Conservation (phyloP, 92 coral and sea anemone species). For the Zoanthus sansibaricus region DNA sequence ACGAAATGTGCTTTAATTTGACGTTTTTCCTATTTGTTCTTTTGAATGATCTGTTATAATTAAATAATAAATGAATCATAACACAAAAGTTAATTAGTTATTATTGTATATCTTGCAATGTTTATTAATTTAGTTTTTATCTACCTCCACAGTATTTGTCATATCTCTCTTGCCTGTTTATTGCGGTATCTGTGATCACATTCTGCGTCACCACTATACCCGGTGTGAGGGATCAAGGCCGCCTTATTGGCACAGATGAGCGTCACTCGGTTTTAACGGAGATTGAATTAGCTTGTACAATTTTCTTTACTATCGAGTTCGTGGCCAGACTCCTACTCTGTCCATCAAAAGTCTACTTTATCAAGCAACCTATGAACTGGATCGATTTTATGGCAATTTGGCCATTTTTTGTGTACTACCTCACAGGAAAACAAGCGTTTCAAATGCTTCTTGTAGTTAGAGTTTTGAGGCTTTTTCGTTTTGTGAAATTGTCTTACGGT, state of each 20-base stretch:
- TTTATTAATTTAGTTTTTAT: background rate
- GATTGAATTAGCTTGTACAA: constrained; percentile 85
- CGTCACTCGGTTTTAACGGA: constrained; percentile 49
- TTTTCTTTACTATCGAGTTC: constrained; percentile 89
- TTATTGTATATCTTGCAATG: too few relatives aligned
- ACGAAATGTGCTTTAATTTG: too few relatives aligned
- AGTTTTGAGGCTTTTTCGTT: constrained; percentile 86
- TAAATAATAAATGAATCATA: too few relatives aligned
- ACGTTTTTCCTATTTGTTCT: too few relatives aligned
- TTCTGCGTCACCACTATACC: constrained; percentile 94
- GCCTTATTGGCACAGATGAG: constrained; percentile 54
- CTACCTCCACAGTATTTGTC: constrained; percentile 76
- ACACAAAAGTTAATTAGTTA: too few relatives aligned
- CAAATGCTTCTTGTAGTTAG: constrained; percentile 84
- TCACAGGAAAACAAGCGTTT: constrained; percentile 53
- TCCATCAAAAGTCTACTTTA: constrained; percentile 76
- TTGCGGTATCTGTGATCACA: constrained; percentile 88
- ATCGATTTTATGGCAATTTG: constrained; percentile 90
- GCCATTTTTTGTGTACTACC: constrained; percentile 75
- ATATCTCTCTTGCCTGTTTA: constrained; percentile 90
- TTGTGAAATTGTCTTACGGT: constrained; percentile 89
- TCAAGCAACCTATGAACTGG: constrained; percentile 92
- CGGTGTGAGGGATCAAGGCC: constrained; percentile 57
- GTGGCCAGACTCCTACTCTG: constrained; percentile 76
- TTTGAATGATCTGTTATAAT: too few relatives aligned